A percentile compares a stretch with the other conserved stretches of the same genome.
Conservation (phyloP, 2,113 vertebrate species). For the Pteropus alecto region DNA sequence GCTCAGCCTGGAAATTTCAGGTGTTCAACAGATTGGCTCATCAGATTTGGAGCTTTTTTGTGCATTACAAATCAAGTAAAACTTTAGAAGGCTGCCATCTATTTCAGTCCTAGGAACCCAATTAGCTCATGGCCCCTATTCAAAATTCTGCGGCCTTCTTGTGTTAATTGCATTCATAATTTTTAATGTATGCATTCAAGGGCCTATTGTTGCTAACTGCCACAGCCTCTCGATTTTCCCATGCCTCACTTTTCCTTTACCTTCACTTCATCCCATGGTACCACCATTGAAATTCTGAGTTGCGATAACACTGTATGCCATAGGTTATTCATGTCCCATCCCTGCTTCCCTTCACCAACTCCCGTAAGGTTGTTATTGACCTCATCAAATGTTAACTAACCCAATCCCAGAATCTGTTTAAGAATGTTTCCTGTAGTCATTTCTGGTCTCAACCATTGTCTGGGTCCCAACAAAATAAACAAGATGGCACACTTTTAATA, state of each 20-base stretch:
- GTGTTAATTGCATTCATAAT: background rate
- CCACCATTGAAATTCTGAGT: background rate
- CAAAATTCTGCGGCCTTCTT: background rate
- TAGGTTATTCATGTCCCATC: background rate
- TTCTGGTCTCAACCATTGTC: background rate
- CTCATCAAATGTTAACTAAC: background rate
- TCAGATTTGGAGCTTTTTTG: background rate
- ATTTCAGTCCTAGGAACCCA: background rate
- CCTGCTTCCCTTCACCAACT: background rate
- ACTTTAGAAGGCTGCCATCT: background rate
- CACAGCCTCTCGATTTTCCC: background rate
- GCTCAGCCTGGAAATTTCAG: background rate
- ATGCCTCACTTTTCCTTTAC: background rate
- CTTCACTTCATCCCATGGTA: background rate
- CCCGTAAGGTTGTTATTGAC: background rate
- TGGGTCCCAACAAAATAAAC: background rate
- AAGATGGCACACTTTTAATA: background rate
- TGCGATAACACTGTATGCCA: background rate
- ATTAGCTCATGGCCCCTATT: background rate
- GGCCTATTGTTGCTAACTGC: background rate
- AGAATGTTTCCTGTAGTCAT: background rate
- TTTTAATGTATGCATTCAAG: background rate
- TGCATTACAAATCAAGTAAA: background rate
- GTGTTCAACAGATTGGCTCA: background rate
- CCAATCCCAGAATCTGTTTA: background rate